Base-by-base conservation (phyloP, 1,140 invertebrate genomes). In the Himalopsyche phryganea region DNA sequence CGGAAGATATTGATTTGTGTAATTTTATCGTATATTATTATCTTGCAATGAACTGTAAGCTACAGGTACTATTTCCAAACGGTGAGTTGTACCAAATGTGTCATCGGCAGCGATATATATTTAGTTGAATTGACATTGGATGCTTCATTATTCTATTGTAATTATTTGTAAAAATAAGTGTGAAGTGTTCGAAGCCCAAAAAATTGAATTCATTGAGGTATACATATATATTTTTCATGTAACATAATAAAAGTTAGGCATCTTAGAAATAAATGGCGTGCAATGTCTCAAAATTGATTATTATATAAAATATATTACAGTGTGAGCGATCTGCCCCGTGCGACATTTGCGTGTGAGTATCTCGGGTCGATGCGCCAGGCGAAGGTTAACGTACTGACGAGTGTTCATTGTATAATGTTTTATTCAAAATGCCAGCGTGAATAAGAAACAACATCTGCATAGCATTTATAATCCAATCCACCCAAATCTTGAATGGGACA, bases 231-330 rank as follows among this genome's bases (percentile, higher is more conserved):
- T 23, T 49, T 49, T 49, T 33, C 18, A 15, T 9, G 32, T 33
- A 49, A n/a, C 13, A 33, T 19, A 20, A 42, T 42, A 40, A 20
- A 19, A 23, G 28, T 32, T 54, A 45, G 20, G n/a, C 5, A 55
- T 55, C 42, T 45, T 40, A 45, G 18, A 17, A 15, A 17, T 48
- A 33, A 33, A 45, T 6, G 42, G 23, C 23, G 46, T 57, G 47
- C 54, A 57, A 44, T 57, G 54, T 57, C 47, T 50, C 46, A 42
- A 57, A 50, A 4, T 41, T 36, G 14, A 38, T 46, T 38, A 42
- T 15, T 46, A 40, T 53, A 46, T 19, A 48, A 28, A 45, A 45
- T 45, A 15, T 14, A 15, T 45, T 45, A 45, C 18, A 11, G 15
- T 13, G 15, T 15, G 15, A 40, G n/a, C 11, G 11, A 40, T 13